Conservation (phyloP, 2,888 invertebrate species). For the Oligia strigilis region DNA sequence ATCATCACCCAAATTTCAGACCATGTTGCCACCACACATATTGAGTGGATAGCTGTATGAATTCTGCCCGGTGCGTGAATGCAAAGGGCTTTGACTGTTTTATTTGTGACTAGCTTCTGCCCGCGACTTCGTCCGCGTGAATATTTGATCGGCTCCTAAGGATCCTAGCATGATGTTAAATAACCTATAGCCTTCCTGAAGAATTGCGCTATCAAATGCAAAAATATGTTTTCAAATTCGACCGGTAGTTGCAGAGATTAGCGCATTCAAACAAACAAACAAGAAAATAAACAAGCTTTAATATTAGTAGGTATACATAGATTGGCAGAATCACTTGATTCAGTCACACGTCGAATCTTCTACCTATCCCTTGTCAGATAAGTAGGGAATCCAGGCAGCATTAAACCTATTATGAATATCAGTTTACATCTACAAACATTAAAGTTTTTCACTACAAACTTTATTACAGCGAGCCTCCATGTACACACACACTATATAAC, state of each 20-base stretch:
- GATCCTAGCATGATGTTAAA: no score
- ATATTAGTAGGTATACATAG: background rate
- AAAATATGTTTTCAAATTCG: no score
- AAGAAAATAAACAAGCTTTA: no score
- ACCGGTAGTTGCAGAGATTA: no score
- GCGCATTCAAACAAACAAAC: no score
- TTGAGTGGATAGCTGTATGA: background rate
- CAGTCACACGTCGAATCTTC: background rate
- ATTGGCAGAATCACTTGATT: background rate
- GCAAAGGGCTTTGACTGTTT: background rate
- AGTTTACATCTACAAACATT: slow-evolving; percentile 12
- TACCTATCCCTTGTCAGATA: background rate
- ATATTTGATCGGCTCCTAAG: no score
- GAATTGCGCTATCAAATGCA: no score
- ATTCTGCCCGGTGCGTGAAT: background rate
- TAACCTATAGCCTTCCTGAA: no score
- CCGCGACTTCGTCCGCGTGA: no score
- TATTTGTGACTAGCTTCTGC: background rate
- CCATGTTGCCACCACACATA: background rate
- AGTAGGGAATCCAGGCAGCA: background rate
- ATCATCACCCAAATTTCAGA: background rate
- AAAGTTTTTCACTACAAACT: slow-evolving; percentile 12
- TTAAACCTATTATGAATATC: background rate
- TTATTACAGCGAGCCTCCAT: background rate
- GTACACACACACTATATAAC: background rate